These are phyloP conservation scores for Polylopha cassiicola DNA, from an alignment of 2,888 invertebrate genomes.

Conservation along the genomic window DNA sequence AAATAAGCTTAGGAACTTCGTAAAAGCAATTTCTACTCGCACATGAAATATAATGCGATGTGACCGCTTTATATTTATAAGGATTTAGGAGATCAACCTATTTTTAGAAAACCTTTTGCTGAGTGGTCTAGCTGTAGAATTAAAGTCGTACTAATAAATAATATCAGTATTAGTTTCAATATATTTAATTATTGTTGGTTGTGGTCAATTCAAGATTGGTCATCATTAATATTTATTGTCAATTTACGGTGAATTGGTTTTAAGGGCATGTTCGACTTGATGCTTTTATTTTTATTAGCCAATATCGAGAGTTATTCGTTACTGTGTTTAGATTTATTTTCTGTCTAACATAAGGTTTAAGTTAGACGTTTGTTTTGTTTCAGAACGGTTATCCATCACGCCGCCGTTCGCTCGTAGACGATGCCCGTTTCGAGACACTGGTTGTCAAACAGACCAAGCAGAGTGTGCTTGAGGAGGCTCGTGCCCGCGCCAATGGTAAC, in stretches of 20 bases:
- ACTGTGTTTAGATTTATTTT: too few relatives aligned
- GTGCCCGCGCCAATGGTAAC: slow-evolving; percentile 91
- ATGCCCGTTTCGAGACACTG: slow-evolving; percentile 97
- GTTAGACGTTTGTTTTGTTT: slow-evolving; percentile 52
- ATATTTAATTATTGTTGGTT: too few relatives aligned
- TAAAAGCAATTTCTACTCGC: slow-evolving; percentile 73
- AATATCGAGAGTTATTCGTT: too few relatives aligned
- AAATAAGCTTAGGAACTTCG: slow-evolving; percentile 76
- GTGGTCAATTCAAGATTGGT: too few relatives aligned
- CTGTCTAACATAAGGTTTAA: too few relatives aligned
- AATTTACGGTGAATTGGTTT: too few relatives aligned
- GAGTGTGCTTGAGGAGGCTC: slow-evolving; percentile 93
- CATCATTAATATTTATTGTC: too few relatives aligned
- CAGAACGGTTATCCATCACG: slow-evolving; percentile 98
- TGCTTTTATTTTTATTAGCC: too few relatives aligned
- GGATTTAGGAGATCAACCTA: slow-evolving; percentile 62
- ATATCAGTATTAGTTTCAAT: too few relatives aligned
- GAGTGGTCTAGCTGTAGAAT: slow-evolving; percentile 22
- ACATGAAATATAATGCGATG: slow-evolving; percentile 72
- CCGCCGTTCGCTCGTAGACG: slow-evolving; percentile 96
- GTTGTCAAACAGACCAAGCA: slow-evolving; percentile 97
- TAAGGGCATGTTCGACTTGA: too few relatives aligned
- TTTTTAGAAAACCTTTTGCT: slow-evolving; percentile 46
- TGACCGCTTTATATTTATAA: slow-evolving; percentile 73
- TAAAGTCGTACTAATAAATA: too few relatives aligned